Percentiles rank a stretch among this genome's conserved stretches.
These are phyloP conservation scores for Drosophila borealis DNA, from an alignment of 2,888 invertebrate species.

Conservation along the genomic window DNA sequence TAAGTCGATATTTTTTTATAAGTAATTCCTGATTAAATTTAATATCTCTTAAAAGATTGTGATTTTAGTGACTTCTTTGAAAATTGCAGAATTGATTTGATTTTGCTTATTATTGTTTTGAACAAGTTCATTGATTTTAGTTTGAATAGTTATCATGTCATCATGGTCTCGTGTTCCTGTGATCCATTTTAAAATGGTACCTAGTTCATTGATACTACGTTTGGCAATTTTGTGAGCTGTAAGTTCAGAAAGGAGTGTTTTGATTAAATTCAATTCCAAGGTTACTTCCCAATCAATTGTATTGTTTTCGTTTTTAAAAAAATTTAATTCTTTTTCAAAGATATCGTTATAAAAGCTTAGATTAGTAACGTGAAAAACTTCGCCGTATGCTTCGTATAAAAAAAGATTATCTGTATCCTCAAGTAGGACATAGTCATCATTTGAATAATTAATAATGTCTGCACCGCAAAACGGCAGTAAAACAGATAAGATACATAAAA, in stretches of 20 bases:
- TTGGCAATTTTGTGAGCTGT: background rate
- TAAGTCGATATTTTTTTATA: background rate
- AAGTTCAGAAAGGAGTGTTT: background rate
- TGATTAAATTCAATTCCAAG: background rate
- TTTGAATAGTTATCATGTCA: slow-evolving; percentile 3
- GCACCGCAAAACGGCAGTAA: background rate
- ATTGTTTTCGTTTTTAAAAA: background rate
- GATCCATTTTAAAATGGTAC: slow-evolving; percentile 8
- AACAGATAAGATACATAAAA: background rate
- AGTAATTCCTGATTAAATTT: background rate
- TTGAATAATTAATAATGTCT: no score
- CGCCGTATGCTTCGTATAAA: background rate
- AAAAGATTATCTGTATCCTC: background rate
- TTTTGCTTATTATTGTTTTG: background rate
- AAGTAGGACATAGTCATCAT: no score
- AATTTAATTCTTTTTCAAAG: background rate
- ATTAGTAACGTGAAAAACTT: background rate
- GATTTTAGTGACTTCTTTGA: background rate
- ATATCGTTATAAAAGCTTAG: background rate
- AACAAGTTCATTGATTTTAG: slow-evolving; percentile 5
- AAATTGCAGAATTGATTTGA: background rate
- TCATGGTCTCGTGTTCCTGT: slow-evolving; percentile 4
- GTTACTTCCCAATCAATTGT: background rate
- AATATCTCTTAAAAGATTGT: background rate
- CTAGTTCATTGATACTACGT: background rate